Evolutionary conservation across 2,113 vertebrate genomes (phyloP), one percentile per base, ranked within the genome.

Genomic region (Oncorhynchus keta): DNA sequence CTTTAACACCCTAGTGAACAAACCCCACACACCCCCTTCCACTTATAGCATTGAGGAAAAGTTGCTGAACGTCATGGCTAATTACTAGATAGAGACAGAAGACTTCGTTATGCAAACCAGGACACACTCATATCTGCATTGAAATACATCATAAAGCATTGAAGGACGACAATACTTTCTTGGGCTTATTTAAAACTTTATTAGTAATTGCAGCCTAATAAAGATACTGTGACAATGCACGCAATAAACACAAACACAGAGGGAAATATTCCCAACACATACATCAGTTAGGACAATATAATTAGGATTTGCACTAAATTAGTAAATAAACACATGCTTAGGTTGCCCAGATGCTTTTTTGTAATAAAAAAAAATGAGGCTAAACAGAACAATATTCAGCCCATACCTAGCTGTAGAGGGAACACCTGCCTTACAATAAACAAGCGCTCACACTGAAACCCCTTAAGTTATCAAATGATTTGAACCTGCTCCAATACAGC

Each of bases 81-180:
- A 92, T 92, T 91, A 92, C 87, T 90, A 87, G 87, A 92, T 81
- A 92, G 87, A 91, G 92, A 92, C 87, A 83, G 88, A 86, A 87
- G 86, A 87, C 86, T 88, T 80, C 85, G 88, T 90, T 91, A 89
- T 92, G 86, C 83, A 88, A 86, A 87, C 74, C 85, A 87, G 87
- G 85, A 91, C 89, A 87, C 86, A 90, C 90, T 92, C 76, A 85
- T 86, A 89, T 90, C 79, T 81, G 87, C 83, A 82, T 88, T 88
- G 83, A 79, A 35, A 77, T 81, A 72, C 79, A 75, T 77, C 59
- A 71, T 73, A 82, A 89, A 77, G 72, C 82, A 79, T 82, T 85
- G 82, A 85, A 90, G 84, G 81, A 86, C 80, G 77, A 76, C 80
- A 78, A 81, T 89, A 83, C 86, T 88, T 90, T 88, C 84, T 84